Base-by-base conservation (phyloP, 2,888 invertebrate genomes). In the Caenorhabditis sulstoni region DNA sequence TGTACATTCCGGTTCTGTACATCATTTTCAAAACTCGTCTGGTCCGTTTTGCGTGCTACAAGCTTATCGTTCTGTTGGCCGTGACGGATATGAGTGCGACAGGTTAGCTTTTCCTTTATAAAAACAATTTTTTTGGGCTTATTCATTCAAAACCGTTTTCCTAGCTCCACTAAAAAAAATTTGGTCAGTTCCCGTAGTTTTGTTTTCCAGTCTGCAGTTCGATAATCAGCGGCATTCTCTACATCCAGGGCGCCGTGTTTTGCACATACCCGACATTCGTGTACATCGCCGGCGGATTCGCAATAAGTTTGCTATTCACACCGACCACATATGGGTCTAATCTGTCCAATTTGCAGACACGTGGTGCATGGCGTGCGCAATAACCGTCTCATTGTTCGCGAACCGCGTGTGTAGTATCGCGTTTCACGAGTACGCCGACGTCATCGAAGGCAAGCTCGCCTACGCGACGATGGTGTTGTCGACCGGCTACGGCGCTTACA, bases 351-450 rank as follows among this genome's bases (percentile, higher is more conserved):
- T 41, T 41, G 3, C 44, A 71, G 71, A 71, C 41, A 71, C 71
- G 1, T 71, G 71, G 71, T 71, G 71, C 49, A 71, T 71, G 71
- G 71, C 71, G 57, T 71, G 71, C 20, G 71, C 71, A 22, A 71
- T 71, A 18, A 71, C 55, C 71, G 62, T 71, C 49, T 62, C 62
- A 64, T 71, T 71, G 41, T 71, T 71, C 57, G 62, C 71, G 47
- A 71, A 71, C 47, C 62, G 71, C 1, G 71, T 71, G 16, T 71
- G 62, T 37, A 71, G 62, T 20, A 71, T 71, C 16, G 71, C 62
- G 1, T 64, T 71, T 41, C 71, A 64, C 5, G 71, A 71, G 37
- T 71, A 71, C 49, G 49, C 62, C 41, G 62, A 71, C 41, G 71
- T 62, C 47, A 71, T 71, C 61, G 71, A 71, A 23, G 57, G 57